phyloP scores from a whole-genome alignment of 2,888 invertebrate species.

The Conomelus anceps region DNA sequence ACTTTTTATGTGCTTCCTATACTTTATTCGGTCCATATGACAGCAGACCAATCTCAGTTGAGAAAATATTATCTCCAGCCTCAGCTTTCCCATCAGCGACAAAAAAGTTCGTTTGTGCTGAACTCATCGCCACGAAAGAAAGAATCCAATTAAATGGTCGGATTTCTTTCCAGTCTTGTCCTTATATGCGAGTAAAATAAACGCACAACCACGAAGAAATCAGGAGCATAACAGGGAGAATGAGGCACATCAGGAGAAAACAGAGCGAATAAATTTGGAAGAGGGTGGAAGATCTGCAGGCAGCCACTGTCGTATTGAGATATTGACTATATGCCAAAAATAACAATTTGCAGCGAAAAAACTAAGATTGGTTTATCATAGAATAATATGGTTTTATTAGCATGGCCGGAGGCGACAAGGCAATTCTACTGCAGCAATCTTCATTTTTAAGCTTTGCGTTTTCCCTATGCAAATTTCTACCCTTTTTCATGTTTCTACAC shows the following conservation, averaged over 20 bases:
- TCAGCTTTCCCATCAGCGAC: no score
- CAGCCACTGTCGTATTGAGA: not conserved
- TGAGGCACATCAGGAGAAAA: no score
- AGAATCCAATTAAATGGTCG: not conserved
- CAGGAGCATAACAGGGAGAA: not conserved
- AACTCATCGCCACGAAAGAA: not conserved
- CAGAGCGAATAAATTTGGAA: no score
- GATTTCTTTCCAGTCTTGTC: not conserved
- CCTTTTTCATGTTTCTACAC: not conserved
- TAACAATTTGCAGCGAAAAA: constrained; percentile 5
- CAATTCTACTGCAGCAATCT: not conserved
- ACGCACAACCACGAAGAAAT: not conserved
- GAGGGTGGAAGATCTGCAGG: not conserved
- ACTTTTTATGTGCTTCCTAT: no score
- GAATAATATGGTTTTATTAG: constrained; percentile 15
- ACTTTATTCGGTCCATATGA: no score
- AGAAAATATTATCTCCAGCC: not conserved
- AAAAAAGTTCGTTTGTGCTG: not conserved
- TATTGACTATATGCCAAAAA: constrained; percentile 10
- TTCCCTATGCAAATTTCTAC: constrained; percentile 26
- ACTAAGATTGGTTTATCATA: constrained; percentile 19
- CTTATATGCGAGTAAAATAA: not conserved
- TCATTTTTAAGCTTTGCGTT: constrained; percentile 20
- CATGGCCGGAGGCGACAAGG: constrained; percentile 1
- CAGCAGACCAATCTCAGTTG: no score